Evolutionary conservation across 2,888 invertebrate species (phyloP), one percentile per base, ranked within the genome.

Genomic region (Callinectes sapidus): DNA sequence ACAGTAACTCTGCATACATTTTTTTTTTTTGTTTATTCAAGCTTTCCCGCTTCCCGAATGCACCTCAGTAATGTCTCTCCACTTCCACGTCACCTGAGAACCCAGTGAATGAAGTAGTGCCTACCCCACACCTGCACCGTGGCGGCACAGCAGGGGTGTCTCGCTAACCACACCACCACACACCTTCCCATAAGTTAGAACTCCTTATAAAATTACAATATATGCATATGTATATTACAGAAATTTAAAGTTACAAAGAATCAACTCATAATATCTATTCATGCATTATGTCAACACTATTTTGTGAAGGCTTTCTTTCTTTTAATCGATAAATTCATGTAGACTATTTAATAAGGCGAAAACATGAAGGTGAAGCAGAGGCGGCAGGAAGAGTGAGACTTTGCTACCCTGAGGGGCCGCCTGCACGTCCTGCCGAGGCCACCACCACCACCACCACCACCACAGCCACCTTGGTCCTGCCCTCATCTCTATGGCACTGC

Each of bases 211-310:
- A 93, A 93, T 91, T 90, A 93, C 92, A 93, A 85, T 93, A 90
- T 92, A 91, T 91, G 91, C 89, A 90, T 93, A 90, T 92, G 55
- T 91, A 93, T 91, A 90, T 91, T 92, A 92, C 92, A 92, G 92
- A 90, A 90, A 90, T 87, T 92, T 71, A 90, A 90, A 92, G 77
- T 89, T 92, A 92, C 92, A 92, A 92, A 92, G 90, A 92, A 92
- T 81, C 71, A 87, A 92, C 87, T 92, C 92, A 91, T 81, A 92
- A 92, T 85, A 87, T 87, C 90, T 90, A 90, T 90, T 77, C 92
- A 92, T 92, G 92, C 92, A 92, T 92, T 88, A 88, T 90, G 86
- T 81, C 61, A 89, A 92, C 92, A 89, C 87, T 90, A 90, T 91
- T 81, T 86, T 90, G 85, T 85, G 61, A 90, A 87, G 87, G 87